Percentiles rank a stretch among this genome's conserved stretches.
Evolutionary conservation across 2,113 vertebrate genomes (phyloP).

Genomic region (Cyprinodon tularosa): DNA sequence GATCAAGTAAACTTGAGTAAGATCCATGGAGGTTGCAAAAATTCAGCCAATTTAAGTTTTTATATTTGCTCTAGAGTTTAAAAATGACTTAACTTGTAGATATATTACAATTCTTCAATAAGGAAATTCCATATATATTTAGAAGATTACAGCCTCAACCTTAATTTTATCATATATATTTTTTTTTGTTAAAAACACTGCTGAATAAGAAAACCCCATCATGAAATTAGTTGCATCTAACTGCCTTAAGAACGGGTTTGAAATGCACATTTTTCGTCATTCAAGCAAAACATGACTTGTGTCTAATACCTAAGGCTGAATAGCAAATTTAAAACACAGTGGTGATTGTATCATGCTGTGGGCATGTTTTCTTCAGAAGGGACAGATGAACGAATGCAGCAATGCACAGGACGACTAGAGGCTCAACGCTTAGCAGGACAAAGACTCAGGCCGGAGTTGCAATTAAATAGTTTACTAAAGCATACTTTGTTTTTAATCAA

Average conservation of each 20-base stretch:
- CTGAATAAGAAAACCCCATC: no score
- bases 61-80: neutral
- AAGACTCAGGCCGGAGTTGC: no score
- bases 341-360: neutral
- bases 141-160: no score
- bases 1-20: conserved; percentile 45
- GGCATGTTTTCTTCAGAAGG: neutral
- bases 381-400: neutral
- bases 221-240: no score
- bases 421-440: no score
- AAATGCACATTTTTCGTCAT: neutral
- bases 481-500: no score
- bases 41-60: conserved; percentile 22
- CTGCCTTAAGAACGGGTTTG: no score
- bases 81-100: neutral
- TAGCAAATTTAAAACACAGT: no score
- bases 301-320: neutral
- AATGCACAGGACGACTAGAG: neutral
- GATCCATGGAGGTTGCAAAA: conserved; percentile 49
- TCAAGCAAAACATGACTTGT: neutral
- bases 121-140: no score
- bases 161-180: no score
- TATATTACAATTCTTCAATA: neutral
- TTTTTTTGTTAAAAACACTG: no score
- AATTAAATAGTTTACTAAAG: no score